Percentiles rank a stretch among this genome's conserved stretches.
Evolutionary conservation across 2,113 vertebrate genomes (phyloP).

Genomic region (Rana temporaria): DNA sequence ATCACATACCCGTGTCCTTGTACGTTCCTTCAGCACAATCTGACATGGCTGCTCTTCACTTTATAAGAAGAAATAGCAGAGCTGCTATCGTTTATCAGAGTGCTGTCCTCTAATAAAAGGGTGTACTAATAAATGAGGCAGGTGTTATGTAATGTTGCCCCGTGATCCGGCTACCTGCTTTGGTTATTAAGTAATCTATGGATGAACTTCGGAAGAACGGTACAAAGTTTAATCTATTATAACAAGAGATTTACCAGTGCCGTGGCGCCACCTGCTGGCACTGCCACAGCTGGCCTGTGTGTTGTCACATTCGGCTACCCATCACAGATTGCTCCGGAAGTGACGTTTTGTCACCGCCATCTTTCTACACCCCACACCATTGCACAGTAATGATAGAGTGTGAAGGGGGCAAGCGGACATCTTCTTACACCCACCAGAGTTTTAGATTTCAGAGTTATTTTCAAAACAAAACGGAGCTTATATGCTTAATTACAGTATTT

Average conservation of each 20-base stretch:
- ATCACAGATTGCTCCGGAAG: too few relatives aligned
- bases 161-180: background rate
- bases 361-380: too few relatives aligned
- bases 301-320: too few relatives aligned
- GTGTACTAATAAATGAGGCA: background rate
- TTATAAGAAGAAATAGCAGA: background rate
- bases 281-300: too few relatives aligned
- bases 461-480: too few relatives aligned
- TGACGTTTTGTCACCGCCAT: too few relatives aligned
- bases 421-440: too few relatives aligned
- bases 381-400: too few relatives aligned
- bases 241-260: background rate
- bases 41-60: background rate
- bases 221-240: background rate
- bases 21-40: background rate
- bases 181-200: background rate
- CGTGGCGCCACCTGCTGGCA: slow-evolving; percentile 25
- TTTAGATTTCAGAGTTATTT: too few relatives aligned
- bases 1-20: background rate
- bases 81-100: background rate
- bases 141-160: background rate
- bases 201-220: background rate
- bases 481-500: too few relatives aligned
- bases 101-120: too few relatives aligned
- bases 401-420: too few relatives aligned